Percentiles rank a stretch among this genome's conserved stretches.
These are phyloP conservation scores for Megaptera novaeangliae DNA, from an alignment of 2,113 vertebrate species.

Conservation along the genomic window DNA sequence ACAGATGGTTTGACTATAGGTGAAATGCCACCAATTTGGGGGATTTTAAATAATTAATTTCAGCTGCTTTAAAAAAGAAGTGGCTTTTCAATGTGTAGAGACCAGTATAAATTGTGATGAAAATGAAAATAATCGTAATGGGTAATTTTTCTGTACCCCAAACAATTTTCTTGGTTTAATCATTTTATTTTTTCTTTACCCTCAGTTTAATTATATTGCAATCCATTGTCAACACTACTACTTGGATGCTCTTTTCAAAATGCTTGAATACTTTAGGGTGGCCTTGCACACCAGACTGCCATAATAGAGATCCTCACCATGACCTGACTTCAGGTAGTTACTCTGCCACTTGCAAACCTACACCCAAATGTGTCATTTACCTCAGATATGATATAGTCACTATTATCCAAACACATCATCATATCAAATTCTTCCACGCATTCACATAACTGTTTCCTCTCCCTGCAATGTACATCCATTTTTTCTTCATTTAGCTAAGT, in stretches of 20 bases:
- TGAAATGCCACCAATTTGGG: neutral
- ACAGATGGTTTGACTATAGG: neutral
- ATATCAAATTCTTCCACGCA: neutral
- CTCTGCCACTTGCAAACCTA: neutral
- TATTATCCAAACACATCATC: neutral
- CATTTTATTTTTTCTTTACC: neutral
- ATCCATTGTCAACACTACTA: neutral
- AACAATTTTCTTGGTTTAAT: neutral
- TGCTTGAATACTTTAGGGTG: neutral
- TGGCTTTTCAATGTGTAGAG: neutral
- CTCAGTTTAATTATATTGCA: neutral
- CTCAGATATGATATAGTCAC: neutral
- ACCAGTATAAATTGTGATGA: neutral
- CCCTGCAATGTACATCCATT: too few relatives aligned
- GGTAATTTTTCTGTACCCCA: neutral
- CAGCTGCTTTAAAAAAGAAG: neutral
- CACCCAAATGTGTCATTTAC: neutral
- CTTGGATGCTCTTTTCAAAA: neutral
- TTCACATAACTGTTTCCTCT: neutral
- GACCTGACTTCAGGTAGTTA: neutral
- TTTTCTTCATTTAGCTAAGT: neutral
- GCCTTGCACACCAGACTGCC: neutral
- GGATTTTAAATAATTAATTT: slow-evolving; percentile 21
- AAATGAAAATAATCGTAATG: neutral
- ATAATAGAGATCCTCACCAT: neutral